Evolutionary conservation across 2,888 invertebrate genomes (phyloP).

Genomic region (Cantharis lateralis): DNA sequence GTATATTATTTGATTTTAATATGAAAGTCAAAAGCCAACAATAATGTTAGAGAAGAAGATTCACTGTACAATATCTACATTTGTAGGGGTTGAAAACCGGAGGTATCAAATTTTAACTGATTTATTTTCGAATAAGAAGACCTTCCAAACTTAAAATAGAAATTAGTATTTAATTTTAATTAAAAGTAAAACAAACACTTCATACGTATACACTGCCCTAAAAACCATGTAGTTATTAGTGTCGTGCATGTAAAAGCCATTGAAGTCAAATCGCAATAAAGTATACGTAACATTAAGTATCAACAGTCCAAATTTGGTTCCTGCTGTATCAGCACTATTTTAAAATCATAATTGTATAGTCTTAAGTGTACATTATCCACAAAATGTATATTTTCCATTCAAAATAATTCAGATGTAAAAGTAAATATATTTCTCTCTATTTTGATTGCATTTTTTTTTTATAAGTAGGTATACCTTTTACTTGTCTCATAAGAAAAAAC

Average conservation of each 20-base stretch:
- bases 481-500: no score
- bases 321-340: neutral
- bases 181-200: no score
- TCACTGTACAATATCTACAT: no score
- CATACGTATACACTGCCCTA: neutral
- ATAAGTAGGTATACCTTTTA: neutral
- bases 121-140: no score
- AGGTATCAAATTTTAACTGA: no score
- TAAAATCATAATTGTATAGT: neutral
- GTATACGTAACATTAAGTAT: neutral
- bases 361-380: no score
- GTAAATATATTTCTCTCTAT: neutral
- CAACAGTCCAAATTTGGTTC: neutral
- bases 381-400: neutral
- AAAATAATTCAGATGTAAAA: neutral
- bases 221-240: no score
- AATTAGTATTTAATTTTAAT: no score
- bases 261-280: neutral
- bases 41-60: neutral
- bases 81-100: no score
- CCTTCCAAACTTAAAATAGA: no score
- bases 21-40: neutral
- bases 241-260: no score
- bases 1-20: neutral
- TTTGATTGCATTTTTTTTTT: neutral